Evolutionary conservation across 2,888 invertebrate genomes (phyloP), one percentile per base, ranked within the genome.

Genomic region (Aphodius granarius): DNA sequence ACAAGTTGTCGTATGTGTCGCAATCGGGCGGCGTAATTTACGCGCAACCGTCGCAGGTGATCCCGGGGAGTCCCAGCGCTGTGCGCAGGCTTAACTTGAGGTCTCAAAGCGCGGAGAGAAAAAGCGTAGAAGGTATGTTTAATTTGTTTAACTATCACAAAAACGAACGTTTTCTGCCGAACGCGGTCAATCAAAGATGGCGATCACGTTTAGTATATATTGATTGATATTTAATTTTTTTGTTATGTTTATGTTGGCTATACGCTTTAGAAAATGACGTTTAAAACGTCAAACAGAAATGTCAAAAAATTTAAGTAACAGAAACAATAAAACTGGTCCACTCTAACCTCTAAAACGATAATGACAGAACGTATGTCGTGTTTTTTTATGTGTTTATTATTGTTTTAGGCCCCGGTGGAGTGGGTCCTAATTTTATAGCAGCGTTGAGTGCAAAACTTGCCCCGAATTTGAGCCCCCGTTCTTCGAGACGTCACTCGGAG

Each of bases 361-460:
- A n/a, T n/a, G n/a, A n/a, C n/a, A n/a, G n/a, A n/a, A n/a, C n/a
- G n/a, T n/a, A n/a, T n/a, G n/a, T n/a, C 6, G 62, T 63, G 23
- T 66, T 17, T 20, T 64, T 64, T 63, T 74, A n/a, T 21, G 4
- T 23, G 17, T 68, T 62, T 22, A 19, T 70, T 70, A 19, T 65
- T 71, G 74, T 78, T 79, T 16, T 80, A 85, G 89, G 88, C 72
- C 87, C 88, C 9, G 87, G 88, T 5, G 91, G 91, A 74, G 91
- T 92, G 74, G 92, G 93, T 5, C 89, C 90, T 9, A 89, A 89
- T 78, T 90, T 94, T 72, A 93, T 94, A 85, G 94, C 94, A 0
- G 91, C 91, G 0, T 86, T 94, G 63, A 93, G 93, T 82, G 93
- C 94, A 0, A 93, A 93, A 81, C 85, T 94, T 43, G 89, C 91